phyloP scores from a whole-genome alignment of 2,113 vertebrate genomes.

The Ciconia stormi region DNA sequence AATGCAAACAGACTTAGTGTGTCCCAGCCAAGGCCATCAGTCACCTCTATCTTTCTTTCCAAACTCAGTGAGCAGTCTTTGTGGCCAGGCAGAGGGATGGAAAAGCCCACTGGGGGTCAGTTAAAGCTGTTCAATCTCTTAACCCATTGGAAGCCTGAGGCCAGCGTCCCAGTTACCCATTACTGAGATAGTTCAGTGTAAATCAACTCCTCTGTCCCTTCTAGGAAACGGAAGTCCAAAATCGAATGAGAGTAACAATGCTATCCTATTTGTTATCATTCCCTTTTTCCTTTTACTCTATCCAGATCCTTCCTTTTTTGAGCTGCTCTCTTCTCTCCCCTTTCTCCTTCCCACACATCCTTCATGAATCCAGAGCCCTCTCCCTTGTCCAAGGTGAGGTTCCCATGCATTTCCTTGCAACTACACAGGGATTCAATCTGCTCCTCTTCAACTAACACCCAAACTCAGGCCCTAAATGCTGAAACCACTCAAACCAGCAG shows the following conservation, averaged over 20 bases:
- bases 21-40: not conserved
- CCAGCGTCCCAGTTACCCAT: rapidly evolving
- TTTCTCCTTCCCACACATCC: not conserved
- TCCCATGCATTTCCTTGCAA: not conserved
- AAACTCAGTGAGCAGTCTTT: not conserved
- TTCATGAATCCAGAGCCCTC: not conserved
- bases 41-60: not conserved
- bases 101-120: not conserved
- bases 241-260: not conserved
- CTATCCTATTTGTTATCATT: not conserved
- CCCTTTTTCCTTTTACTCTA: not conserved
- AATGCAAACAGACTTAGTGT: not conserved
- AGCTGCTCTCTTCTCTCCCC: not conserved
- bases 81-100: not conserved
- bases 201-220: not conserved
- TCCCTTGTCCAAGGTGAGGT: not conserved
- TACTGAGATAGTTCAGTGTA: not conserved
- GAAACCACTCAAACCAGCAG: not conserved
- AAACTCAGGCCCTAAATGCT: not conserved
- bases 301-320: not conserved
- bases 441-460: not conserved
- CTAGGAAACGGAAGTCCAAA: not conserved
- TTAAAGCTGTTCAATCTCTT: not conserved
- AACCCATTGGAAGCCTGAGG: not conserved
- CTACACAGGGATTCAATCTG: not conserved